Base-by-base conservation (phyloP, 2,113 vertebrate species). In the Bambusicola thoracicus region DNA sequence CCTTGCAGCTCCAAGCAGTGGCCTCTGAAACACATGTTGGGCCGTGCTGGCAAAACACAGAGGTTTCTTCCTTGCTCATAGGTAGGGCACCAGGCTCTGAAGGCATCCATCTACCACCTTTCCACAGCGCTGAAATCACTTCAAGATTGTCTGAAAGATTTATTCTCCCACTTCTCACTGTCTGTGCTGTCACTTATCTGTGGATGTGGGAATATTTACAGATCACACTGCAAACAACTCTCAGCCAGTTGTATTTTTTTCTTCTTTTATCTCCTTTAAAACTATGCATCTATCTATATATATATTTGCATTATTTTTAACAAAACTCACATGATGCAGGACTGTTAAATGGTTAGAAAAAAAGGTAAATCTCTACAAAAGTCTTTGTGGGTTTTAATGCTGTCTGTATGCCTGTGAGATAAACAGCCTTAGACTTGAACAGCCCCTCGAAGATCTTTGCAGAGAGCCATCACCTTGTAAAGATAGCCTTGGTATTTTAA, bases 401-500 rank as follows among this genome's bases (percentile, higher is more conserved):
- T 88, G 63, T 59, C 24, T 20, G 29, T n/a, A 19, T 25, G 79
- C 27, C 34, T 0, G 27, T 80, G 40, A 15, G 6, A 38, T 6
- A 61, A 58, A 53, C 22, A 92, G 40, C 38, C 34, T 53, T 41
- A 20, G 53, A 76, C 41, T 87, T 22, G 13, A 40, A 74, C 24
- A 91, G 5, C 22, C 56, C 82, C 87, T 78, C 43, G 3, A 92
- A 92, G 92, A 69, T 79, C 65, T 80, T 66, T 40, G 86, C 8
- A 21, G 93, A 87, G 66, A 81, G 72, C 81, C 85, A 74, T 53
- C 68, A 27, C 75, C 44, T 81, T 13, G 38, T 81, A 66, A 87
- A 89, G 89, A 41, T 25, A 53, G 82, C 51, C 51, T 95, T 81
- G 91, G 89, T 95, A 91, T 96, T 97, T 96, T 96, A 95, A 96